These are phyloP conservation scores for Smutsia gigantea DNA, from an alignment of 2,797 vertebrate genomes.

Conservation along the genomic window DNA sequence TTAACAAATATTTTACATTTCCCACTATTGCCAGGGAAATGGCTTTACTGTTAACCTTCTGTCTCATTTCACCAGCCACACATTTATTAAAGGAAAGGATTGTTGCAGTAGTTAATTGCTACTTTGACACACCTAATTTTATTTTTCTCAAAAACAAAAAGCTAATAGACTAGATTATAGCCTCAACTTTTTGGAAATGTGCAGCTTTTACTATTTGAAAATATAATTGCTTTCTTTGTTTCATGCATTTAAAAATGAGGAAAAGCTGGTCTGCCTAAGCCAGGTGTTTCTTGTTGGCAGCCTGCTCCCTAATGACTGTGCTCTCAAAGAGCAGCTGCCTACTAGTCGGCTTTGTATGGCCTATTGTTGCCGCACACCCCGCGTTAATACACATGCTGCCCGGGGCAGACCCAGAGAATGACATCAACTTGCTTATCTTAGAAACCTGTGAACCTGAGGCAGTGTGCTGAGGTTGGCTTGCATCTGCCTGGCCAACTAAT, in stretches of 20 bases:
- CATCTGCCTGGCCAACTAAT: slow-evolving; percentile 90
- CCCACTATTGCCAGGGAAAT: slow-evolving; percentile 1
- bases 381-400: slow-evolving; percentile 92
- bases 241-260: slow-evolving; percentile 84
- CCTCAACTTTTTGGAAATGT: slow-evolving; percentile 78
- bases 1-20: slow-evolving; percentile 37
- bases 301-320: slow-evolving; percentile 90
- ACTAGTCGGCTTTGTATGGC: slow-evolving; percentile 91
- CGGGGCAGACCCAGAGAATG: slow-evolving; percentile 88
- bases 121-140: slow-evolving; percentile 76
- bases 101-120: slow-evolving; percentile 71
- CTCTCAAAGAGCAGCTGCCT: slow-evolving; percentile 94
- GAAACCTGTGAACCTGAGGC: slow-evolving; percentile 89
- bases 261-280: slow-evolving; percentile 88
- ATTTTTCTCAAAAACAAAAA: slow-evolving; percentile 72
- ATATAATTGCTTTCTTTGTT: slow-evolving; percentile 90
- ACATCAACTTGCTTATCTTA: slow-evolving; percentile 92
- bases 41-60: slow-evolving; percentile 27
- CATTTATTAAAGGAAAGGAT: slow-evolving; percentile 74
- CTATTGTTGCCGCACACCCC: slow-evolving; percentile 93
- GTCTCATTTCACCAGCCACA: slow-evolving; percentile 59
- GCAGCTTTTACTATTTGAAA: slow-evolving; percentile 86
- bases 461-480: slow-evolving; percentile 88
- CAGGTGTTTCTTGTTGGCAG: slow-evolving; percentile 93
- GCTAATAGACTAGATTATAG: slow-evolving; percentile 61